Conservation (phyloP, 2,113 vertebrate species). For the Dipodomys stephensi region DNA sequence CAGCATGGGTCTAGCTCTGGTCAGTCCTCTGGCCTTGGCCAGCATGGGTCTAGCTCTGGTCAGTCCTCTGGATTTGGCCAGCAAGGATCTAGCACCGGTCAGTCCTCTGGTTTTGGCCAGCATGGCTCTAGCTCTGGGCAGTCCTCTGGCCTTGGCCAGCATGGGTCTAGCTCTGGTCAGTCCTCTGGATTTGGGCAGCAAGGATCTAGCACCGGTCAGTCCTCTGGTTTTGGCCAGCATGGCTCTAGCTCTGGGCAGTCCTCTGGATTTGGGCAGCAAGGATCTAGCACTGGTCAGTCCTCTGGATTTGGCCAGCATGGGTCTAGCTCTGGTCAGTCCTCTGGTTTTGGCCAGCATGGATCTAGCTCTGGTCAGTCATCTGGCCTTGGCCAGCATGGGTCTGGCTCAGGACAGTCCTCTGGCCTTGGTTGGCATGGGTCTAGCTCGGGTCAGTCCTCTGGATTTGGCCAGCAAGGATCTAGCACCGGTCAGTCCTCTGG, state of each 20-base stretch:
- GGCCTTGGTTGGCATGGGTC: fast-evolving
- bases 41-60: neutral
- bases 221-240: too few relatives aligned
- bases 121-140: neutral
- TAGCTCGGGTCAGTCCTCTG: neutral
- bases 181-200: too few relatives aligned
- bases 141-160: neutral
- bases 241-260: too few relatives aligned
- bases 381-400: neutral
- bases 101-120: neutral
- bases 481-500: neutral
- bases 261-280: neutral
- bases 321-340: neutral
- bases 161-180: too few relatives aligned
- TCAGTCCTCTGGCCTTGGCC: neutral
- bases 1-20: neutral
- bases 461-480: fast-evolving
- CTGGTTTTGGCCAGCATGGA: neutral
- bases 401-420: neutral
- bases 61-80: neutral
- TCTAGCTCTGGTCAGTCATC: neutral
- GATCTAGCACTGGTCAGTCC: neutral
- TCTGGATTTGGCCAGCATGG: neutral
- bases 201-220: too few relatives aligned
- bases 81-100: fast-evolving